These are phyloP conservation scores for Antheraea pernyi DNA, from an alignment of 1,140 invertebrate species.

Conservation along the genomic window DNA sequence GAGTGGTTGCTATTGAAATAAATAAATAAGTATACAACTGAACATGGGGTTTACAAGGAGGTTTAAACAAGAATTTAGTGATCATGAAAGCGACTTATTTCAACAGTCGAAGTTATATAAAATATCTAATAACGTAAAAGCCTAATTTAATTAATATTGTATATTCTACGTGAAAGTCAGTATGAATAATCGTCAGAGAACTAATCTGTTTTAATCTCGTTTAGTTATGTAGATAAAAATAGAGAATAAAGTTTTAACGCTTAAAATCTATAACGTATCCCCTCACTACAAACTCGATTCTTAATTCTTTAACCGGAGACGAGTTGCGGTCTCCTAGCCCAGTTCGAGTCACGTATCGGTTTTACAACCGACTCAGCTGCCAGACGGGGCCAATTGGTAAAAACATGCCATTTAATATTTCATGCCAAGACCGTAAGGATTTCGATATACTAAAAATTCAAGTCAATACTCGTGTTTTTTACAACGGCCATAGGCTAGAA, in stretches of 20 bases:
- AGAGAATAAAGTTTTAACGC: neutral
- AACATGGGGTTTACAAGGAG: too few species aligned
- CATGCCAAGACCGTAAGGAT: slow-evolving; percentile 55
- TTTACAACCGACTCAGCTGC: slow-evolving; percentile 66
- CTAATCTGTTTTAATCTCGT: too few species aligned
- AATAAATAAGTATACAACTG: too few species aligned
- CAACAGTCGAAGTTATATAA: too few species aligned
- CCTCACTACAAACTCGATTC: slow-evolving; percentile 21
- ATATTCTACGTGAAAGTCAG: too few species aligned
- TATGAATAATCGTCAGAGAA: too few species aligned
- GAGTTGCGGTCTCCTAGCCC: slow-evolving; percentile 16
- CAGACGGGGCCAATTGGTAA: slow-evolving; percentile 40
- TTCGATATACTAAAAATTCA: slow-evolving; percentile 71
- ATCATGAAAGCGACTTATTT: too few species aligned
- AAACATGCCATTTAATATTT: slow-evolving; percentile 62
- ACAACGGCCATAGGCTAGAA: neutral
- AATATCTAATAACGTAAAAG: too few species aligned
- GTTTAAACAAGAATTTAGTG: too few species aligned
- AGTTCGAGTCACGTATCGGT: slow-evolving; percentile 58
- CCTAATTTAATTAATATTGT: too few species aligned
- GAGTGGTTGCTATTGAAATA: too few species aligned
- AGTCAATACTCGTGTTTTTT: neutral
- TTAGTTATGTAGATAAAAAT: neutral
- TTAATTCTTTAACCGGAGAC: slow-evolving; percentile 20
- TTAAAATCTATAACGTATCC: neutral